A percentile compares a stretch with the other conserved stretches of the same genome.
Conservation (phyloP, 2,113 vertebrate species). For the Zosterops pallidus region DNA sequence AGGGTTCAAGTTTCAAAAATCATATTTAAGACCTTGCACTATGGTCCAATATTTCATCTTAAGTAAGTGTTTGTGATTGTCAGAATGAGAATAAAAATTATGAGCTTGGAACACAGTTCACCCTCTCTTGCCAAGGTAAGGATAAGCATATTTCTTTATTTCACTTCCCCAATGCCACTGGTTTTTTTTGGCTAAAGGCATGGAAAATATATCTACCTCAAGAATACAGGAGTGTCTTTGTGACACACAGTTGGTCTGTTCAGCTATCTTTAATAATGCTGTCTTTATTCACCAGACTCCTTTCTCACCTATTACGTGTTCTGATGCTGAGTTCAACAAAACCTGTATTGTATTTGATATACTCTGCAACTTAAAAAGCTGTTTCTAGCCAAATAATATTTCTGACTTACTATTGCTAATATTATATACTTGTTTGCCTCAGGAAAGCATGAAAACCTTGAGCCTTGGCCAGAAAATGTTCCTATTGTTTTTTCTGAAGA, state of each 20-base stretch:
- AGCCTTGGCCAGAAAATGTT: neutral
- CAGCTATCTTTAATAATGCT: neutral
- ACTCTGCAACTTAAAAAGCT: neutral
- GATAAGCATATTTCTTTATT: constrained; percentile 45
- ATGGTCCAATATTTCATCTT: constrained; percentile 22
- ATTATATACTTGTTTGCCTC: neutral
- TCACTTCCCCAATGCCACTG: neutral
- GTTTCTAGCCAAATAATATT: neutral
- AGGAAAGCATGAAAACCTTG: constrained; percentile 7
- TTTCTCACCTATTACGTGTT: neutral
- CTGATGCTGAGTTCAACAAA: neutral
- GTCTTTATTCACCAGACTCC: neutral
- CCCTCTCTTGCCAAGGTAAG: constrained; percentile 39
- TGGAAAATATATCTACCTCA: constrained; percentile 41
- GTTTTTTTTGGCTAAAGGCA: neutral
- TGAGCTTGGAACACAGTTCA: constrained; percentile 32
- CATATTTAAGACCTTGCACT: neutral
- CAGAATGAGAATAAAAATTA: constrained; percentile 55
- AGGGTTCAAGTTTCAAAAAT: constrained; percentile 44
- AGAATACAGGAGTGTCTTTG: constrained; percentile 26
- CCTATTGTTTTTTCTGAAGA: constrained; percentile 30
- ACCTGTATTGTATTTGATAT: neutral
- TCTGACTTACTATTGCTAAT: neutral
- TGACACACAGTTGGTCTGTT: neutral
- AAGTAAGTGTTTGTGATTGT: constrained; percentile 65